phyloP scores from a whole-genome alignment of 2,113 vertebrate species.

The Python bivittatus region DNA sequence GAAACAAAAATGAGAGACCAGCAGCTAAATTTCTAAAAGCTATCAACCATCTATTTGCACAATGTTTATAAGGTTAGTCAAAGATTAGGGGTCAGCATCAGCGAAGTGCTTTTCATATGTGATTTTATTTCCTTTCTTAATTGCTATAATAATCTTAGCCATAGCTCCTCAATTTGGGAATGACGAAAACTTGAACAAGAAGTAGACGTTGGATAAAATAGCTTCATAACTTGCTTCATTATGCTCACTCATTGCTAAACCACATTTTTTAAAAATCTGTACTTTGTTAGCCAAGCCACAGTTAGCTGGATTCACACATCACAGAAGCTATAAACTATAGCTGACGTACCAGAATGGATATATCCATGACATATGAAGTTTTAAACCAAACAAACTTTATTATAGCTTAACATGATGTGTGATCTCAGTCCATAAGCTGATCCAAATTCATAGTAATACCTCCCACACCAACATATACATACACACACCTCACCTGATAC shows the following conservation, averaged over 20 bases:
- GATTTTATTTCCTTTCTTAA: neutral
- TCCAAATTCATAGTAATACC: neutral
- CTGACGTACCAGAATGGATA: neutral
- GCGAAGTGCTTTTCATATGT: neutral
- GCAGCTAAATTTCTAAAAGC: neutral
- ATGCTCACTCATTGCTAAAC: neutral
- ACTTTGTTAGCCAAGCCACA: neutral
- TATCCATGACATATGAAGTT: neutral
- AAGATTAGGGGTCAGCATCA: neutral
- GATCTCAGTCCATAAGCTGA: neutral
- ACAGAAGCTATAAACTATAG: neutral
- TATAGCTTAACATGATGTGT: neutral
- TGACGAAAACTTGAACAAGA: neutral
- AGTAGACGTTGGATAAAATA: neutral
- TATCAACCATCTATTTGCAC: neutral
- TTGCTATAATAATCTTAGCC: neutral
- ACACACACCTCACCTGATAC: constrained; percentile 85
- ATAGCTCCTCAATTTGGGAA: neutral
- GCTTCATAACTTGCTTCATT: neutral
- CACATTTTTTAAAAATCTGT: neutral
- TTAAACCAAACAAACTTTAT: neutral
- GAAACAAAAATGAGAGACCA: neutral
- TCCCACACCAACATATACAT: neutral
- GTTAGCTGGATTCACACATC: neutral
- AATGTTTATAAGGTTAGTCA: neutral